Percentiles rank a stretch among this genome's conserved stretches.
phyloP scores from a whole-genome alignment of 2,113 vertebrate genomes.

The Ia io region DNA sequence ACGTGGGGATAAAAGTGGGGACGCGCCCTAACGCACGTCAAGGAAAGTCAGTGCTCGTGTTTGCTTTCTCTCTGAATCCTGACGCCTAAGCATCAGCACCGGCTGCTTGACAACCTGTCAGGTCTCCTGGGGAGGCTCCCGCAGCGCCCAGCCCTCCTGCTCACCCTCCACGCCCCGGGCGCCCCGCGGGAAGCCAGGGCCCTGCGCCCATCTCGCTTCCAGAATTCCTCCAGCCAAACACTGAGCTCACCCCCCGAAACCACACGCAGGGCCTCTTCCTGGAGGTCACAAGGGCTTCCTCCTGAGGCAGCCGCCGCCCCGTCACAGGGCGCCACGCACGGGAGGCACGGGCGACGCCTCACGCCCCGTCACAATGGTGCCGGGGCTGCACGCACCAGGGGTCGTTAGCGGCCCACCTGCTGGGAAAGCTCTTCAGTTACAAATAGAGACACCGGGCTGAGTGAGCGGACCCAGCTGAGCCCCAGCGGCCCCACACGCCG shows the following conservation, averaged over 20 bases:
- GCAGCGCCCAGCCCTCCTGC: background rate
- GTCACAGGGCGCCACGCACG: rapidly evolving
- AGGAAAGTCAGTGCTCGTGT: rapidly evolving
- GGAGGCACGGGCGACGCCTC: background rate
- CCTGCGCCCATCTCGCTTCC: background rate
- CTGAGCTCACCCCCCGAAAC: rapidly evolving
- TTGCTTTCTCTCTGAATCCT: background rate
- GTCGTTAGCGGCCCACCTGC: background rate
- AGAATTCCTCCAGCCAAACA: rapidly evolving
- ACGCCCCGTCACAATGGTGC: background rate
- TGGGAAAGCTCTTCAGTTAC: background rate
- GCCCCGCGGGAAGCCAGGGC: background rate
- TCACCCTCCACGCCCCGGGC: background rate
- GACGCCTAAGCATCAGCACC: rapidly evolving
- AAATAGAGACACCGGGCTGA: background rate
- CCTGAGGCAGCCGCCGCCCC: rapidly evolving
- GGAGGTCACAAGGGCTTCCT: background rate
- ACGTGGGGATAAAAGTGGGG: rapidly evolving
- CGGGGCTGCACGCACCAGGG: background rate
- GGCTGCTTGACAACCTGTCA: rapidly evolving
- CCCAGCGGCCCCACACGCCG: rapidly evolving
- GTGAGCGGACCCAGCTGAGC: background rate
- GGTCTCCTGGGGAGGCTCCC: background rate
- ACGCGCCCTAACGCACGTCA: rapidly evolving
- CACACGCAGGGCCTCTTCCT: background rate